Conservation (phyloP, 2,113 vertebrate genomes). For the Colistium nudipinnis region DNA sequence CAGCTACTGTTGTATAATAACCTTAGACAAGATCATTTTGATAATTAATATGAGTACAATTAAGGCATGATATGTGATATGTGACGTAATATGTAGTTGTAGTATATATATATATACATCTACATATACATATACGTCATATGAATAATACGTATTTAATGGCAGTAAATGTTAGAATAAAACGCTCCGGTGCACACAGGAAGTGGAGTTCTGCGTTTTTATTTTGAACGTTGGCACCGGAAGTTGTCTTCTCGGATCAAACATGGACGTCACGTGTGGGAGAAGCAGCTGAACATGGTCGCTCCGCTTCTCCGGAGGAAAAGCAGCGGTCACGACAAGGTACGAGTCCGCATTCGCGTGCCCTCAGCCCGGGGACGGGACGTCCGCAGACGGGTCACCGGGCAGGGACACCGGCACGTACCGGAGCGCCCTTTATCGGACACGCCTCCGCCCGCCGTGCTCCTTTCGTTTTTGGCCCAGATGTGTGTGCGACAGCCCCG, state of each 20-base stretch:
- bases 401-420: neutral
- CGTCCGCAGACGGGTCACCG: neutral
- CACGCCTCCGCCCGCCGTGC: neutral
- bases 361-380: neutral
- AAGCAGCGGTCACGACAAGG: slow-evolving; percentile 67
- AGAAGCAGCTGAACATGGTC: slow-evolving; percentile 71
- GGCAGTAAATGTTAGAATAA: too few relatives aligned
- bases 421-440: neutral
- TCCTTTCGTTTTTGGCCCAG: neutral
- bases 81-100: too few relatives aligned
- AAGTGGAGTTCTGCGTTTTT: slow-evolving; percentile 8
- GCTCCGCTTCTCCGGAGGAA: slow-evolving; percentile 38
- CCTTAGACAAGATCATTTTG: too few relatives aligned
- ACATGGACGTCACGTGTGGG: slow-evolving; percentile 73
- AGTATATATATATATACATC: too few relatives aligned
- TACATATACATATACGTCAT: too few relatives aligned
- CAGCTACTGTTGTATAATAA: too few relatives aligned
- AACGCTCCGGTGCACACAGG: neutral
- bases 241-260: slow-evolving; percentile 34
- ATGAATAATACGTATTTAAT: too few relatives aligned
- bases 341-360: slow-evolving; percentile 34
- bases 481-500: neutral
- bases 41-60: too few relatives aligned
- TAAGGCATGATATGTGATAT: too few relatives aligned
- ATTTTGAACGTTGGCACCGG: slow-evolving; percentile 19